Evolutionary conservation across 2,113 vertebrate species (phyloP).

Genomic region (Leiothrix lutea): DNA sequence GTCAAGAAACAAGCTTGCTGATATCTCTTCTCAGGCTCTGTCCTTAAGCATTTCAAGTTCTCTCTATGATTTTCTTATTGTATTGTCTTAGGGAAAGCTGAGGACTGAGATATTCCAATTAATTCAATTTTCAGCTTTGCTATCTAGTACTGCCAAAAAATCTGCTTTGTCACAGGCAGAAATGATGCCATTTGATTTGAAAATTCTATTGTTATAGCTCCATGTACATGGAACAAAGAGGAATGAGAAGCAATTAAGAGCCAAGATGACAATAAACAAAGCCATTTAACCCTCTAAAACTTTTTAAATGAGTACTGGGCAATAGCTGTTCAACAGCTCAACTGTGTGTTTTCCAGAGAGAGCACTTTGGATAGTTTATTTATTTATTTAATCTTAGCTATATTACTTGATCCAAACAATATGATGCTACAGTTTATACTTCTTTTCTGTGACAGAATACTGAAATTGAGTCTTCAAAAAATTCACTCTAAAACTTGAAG

Average conservation of each 20-base stretch:
- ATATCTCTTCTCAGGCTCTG: neutral
- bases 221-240: neutral
- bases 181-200: neutral
- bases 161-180: neutral
- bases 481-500: neutral
- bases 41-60: neutral
- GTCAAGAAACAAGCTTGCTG: neutral
- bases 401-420: neutral
- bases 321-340: neutral
- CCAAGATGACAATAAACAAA: neutral
- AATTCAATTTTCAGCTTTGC: neutral
- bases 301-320: neutral
- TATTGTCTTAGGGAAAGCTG: neutral
- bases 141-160: neutral
- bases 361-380: neutral
- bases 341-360: neutral
- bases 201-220: neutral
- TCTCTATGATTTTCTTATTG: neutral
- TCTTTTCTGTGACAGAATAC: neutral
- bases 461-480: neutral
- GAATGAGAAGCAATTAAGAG: neutral
- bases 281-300: neutral
- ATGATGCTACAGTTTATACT: neutral
- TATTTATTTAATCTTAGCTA: neutral
- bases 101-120: neutral